Conservation (phyloP, 2,113 vertebrate species). For the Silurus meridionalis region DNA sequence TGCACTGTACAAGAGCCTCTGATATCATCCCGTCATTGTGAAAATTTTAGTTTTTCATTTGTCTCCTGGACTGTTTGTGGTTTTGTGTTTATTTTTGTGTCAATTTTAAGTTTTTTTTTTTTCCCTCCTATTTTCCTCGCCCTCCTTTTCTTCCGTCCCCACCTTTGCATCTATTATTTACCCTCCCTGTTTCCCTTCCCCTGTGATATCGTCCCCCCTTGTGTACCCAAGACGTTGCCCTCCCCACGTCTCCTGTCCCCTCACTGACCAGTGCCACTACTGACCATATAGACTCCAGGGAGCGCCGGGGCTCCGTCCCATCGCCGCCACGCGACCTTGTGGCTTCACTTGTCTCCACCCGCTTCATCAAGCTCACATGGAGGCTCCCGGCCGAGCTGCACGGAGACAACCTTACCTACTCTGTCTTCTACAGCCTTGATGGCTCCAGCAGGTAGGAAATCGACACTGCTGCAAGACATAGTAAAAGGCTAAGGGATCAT, state of each 20-base stretch:
- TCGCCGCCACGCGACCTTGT: constrained; percentile 92
- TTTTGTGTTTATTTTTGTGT: constrained; percentile 35
- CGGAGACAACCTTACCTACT: constrained; percentile 92
- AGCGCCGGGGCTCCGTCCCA: constrained; percentile 82
- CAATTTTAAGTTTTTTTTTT: constrained; percentile 45
- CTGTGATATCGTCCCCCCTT: constrained; percentile 16
- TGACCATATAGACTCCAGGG: constrained; percentile 71
- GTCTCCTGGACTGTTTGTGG: constrained; percentile 37
- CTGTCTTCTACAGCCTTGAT: constrained; percentile 94
- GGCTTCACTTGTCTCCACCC: constrained; percentile 95
- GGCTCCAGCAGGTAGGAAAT: constrained; percentile 81
- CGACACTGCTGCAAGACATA: not conserved
- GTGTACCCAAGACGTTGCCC: constrained; percentile 50
- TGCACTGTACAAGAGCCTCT: constrained; percentile 7
- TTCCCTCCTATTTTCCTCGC: constrained; percentile 19
- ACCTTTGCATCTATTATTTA: constrained; percentile 43
- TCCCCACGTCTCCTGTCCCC: constrained; percentile 49
- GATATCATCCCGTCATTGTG: constrained; percentile 33
- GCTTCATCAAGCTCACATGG: constrained; percentile 98
- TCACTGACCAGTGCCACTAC: constrained; percentile 56
- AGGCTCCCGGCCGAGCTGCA: constrained; percentile 87
- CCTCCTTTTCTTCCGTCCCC: constrained; percentile 6
- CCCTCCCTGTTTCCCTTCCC: constrained; percentile 32
- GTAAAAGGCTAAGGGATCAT: not conserved
- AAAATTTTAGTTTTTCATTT: constrained; percentile 41